phyloP scores from a whole-genome alignment of 2,888 invertebrate genomes.

The Caenorhabditis doughertyi region DNA sequence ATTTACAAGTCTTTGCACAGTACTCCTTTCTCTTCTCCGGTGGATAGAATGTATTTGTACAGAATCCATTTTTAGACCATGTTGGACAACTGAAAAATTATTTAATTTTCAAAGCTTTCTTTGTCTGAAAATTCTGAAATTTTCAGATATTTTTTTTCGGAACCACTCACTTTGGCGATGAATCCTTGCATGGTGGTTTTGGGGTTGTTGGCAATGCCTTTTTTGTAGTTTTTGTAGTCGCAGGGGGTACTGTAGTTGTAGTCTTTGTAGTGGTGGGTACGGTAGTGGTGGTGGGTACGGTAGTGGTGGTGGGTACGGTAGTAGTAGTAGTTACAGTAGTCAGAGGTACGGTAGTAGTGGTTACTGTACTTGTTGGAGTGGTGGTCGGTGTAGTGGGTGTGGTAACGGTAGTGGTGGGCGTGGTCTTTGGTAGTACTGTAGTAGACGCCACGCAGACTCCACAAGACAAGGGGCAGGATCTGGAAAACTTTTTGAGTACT shows the following conservation, averaged over 20 bases:
- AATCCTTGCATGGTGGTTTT: conserved; percentile 14
- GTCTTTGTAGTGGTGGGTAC: background rate
- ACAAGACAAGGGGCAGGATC: background rate
- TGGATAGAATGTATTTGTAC: conserved; percentile 52
- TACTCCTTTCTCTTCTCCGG: conserved; percentile 33
- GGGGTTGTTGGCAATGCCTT: background rate
- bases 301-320: background rate
- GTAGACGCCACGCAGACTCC: background rate
- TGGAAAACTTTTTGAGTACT: conserved; percentile 1
- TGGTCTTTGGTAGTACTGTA: background rate
- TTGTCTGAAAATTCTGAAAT: background rate
- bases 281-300: background rate
- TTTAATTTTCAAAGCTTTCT: background rate
- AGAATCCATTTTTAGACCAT: conserved; percentile 57
- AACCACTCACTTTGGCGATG: conserved; percentile 22
- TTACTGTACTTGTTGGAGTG: background rate
- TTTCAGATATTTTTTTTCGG: background rate
- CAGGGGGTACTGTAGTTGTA: background rate
- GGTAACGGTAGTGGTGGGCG: background rate
- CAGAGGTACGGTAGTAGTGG: background rate
- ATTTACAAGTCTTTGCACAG: conserved; percentile 49
- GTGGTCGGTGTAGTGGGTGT: too few relatives aligned
- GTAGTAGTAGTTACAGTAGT: background rate
- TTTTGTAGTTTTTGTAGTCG: background rate
- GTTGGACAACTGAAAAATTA: conserved; percentile 44